Evolutionary conservation across 2,113 vertebrate genomes (phyloP).

Genomic region (Leiothrix lutea): DNA sequence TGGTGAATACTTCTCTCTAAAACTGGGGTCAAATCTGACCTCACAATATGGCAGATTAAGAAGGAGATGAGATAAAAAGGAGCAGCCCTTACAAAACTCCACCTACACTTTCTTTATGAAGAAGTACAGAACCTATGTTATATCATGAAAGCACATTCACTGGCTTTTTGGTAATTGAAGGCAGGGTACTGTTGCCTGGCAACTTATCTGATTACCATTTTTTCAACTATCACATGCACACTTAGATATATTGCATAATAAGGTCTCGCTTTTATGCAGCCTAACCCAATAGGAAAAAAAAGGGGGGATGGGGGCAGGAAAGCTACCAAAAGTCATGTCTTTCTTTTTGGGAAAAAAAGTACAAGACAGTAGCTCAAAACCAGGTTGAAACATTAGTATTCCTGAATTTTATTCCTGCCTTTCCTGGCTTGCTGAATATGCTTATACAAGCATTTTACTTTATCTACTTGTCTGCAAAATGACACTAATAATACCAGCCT

Average conservation of each 20-base stretch:
- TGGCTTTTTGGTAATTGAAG: conserved; percentile 56
- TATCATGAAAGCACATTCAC: conserved; percentile 37
- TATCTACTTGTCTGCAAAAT: conserved; percentile 46
- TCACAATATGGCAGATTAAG: background rate
- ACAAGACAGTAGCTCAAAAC: background rate
- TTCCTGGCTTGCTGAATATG: background rate
- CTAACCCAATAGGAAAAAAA: background rate
- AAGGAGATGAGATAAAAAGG: background rate
- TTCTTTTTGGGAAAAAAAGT: background rate
- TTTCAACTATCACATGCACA: conserved; percentile 56
- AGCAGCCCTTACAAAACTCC: conserved; percentile 16
- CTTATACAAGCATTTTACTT: conserved; percentile 37
- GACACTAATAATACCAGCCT: conserved; percentile 32
- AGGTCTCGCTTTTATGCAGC: conserved; percentile 24
- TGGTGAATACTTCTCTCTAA: background rate
- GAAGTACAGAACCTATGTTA: conserved; percentile 16
- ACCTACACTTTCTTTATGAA: conserved; percentile 40
- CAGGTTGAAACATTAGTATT: background rate
- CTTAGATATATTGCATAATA: conserved; percentile 52
- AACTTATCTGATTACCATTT: conserved; percentile 71
- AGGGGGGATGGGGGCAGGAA: background rate
- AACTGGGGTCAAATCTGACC: background rate
- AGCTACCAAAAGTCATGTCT: background rate
- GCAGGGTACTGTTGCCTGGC: conserved; percentile 57
- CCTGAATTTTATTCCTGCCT: background rate